Evolutionary conservation across 2,113 vertebrate species (phyloP).

Genomic region (Rynchops niger): DNA sequence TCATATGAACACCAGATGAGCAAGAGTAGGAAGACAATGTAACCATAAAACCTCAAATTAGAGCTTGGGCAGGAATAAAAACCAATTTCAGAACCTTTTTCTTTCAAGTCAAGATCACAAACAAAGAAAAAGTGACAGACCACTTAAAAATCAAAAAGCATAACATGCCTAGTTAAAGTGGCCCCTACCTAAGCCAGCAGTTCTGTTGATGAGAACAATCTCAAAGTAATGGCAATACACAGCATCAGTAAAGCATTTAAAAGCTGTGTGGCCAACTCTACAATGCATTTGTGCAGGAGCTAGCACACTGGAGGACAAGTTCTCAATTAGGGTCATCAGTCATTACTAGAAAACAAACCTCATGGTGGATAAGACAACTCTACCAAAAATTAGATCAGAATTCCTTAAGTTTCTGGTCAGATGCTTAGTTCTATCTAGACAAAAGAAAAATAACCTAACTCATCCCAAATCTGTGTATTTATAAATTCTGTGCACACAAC

Average conservation of each 20-base stretch:
- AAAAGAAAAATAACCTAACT: neutral
- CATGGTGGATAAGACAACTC: neutral
- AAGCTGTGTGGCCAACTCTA: neutral
- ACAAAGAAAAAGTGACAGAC: neutral
- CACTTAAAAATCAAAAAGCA: neutral
- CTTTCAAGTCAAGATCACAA: neutral
- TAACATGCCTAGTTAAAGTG: neutral
- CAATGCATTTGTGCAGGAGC: neutral
- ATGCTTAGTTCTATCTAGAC: neutral
- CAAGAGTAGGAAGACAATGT: neutral
- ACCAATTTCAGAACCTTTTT: neutral
- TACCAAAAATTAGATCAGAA: neutral
- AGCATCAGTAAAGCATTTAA: neutral
- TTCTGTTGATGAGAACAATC: neutral
- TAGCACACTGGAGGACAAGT: neutral
- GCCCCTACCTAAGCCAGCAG: neutral
- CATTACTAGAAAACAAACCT: neutral
- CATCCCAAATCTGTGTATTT: neutral
- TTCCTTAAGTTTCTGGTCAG: neutral
- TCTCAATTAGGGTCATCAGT: neutral
- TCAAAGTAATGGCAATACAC: neutral
- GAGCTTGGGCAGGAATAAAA: neutral
- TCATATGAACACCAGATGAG: neutral
- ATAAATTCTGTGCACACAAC: neutral
- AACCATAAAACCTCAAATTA: neutral